Conservation (phyloP, 2,113 vertebrate species). For the Tetrao urogallus region DNA sequence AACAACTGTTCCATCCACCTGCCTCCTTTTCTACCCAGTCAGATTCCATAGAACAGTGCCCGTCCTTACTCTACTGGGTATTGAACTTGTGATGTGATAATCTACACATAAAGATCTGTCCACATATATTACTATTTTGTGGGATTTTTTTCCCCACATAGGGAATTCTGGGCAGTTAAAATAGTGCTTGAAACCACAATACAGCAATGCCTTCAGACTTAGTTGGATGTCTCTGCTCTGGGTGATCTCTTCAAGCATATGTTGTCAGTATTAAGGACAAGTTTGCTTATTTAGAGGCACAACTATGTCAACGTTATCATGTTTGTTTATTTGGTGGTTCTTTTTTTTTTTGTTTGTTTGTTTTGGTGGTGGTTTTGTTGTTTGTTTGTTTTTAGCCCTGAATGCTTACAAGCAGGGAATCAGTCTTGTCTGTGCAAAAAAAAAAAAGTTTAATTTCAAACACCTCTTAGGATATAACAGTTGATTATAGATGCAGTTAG, state of each 20-base stretch:
- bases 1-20: not conserved
- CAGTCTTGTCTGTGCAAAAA: not conserved
- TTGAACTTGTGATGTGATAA: not conserved
- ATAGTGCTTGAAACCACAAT: not conserved
- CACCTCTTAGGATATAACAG: not conserved
- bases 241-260: not conserved
- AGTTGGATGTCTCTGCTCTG: not conserved
- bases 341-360: not conserved
- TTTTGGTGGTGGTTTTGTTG: not conserved
- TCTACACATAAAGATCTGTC: not conserved
- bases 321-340: not conserved
- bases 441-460: not conserved
- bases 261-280: not conserved
- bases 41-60: not conserved
- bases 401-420: not conserved
- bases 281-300: not conserved
- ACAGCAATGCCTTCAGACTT: not conserved
- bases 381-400: not conserved
- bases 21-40: not conserved
- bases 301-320: not conserved
- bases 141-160: not conserved
- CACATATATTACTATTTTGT: accelerated
- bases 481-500: not conserved
- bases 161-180: not conserved
- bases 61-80: not conserved